phyloP scores from a whole-genome alignment of 2,113 vertebrate species.

The Saguinus midas region DNA sequence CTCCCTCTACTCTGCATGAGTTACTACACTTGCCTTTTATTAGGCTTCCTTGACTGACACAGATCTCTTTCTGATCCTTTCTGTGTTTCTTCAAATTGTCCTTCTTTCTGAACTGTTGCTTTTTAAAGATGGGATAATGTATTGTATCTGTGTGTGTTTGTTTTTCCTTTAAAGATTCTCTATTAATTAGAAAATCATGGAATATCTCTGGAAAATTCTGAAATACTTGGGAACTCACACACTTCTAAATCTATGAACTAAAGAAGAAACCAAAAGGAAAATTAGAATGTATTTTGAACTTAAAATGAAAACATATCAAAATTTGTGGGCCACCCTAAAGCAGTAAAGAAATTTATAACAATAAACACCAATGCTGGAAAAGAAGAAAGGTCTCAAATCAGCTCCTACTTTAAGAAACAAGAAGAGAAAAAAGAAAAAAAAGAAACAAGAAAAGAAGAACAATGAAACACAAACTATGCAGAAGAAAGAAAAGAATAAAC shows the following conservation, averaged over 20 bases:
- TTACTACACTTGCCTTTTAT: neutral
- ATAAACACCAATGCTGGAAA: neutral
- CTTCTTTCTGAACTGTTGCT: neutral
- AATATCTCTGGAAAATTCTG: slow-evolving; percentile 11
- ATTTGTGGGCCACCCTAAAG: neutral
- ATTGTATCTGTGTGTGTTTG: neutral
- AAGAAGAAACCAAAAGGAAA: neutral
- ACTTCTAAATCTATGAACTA: neutral
- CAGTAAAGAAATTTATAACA: neutral
- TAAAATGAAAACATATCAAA: neutral
- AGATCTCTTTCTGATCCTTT: neutral
- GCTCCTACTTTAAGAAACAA: neutral
- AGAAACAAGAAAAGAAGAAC: neutral
- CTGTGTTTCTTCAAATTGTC: neutral
- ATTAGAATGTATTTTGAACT: neutral
- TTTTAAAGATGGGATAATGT: neutral
- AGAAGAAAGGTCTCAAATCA: neutral
- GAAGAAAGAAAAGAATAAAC: neutral
- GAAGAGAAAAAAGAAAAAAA: neutral
- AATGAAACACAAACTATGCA: neutral
- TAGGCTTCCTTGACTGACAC: neutral
- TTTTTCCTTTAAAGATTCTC: neutral
- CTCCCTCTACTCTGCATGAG: neutral
- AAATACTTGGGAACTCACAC: neutral
- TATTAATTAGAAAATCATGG: neutral